These are phyloP conservation scores for Microcebus murinus DNA, from an alignment of 2,113 vertebrate genomes.

Conservation along the genomic window DNA sequence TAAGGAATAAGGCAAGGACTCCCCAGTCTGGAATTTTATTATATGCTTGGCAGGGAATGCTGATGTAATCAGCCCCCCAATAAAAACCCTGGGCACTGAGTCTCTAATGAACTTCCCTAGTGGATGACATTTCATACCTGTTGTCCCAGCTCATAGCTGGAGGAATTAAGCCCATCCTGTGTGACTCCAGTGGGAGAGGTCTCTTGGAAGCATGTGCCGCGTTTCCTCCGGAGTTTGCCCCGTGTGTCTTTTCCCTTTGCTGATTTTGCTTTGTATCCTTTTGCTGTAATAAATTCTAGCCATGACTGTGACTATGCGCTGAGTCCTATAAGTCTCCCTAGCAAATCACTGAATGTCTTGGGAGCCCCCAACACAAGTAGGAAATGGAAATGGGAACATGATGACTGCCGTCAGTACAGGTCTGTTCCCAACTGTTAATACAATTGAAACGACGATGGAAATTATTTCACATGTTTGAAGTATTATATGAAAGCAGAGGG, in stretches of 20 bases:
- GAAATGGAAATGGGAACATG: background rate
- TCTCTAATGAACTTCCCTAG: background rate
- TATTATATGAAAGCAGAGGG: background rate
- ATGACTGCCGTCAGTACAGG: background rate
- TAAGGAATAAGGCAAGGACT: background rate
- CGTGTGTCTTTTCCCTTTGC: background rate
- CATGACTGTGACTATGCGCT: background rate
- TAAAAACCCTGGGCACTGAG: background rate
- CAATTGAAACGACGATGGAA: background rate
- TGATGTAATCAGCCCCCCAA: background rate
- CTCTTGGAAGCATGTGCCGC: background rate
- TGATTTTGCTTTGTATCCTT: background rate
- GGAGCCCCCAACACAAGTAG: background rate
- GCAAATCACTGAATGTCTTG: background rate
- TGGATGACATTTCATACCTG: background rate
- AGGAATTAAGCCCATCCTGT: background rate
- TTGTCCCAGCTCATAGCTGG: background rate
- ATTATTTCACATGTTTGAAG: background rate
- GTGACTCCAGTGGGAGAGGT: background rate
- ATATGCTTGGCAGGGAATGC: background rate
- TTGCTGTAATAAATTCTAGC: background rate
- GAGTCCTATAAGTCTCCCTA: background rate
- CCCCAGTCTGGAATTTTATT: background rate
- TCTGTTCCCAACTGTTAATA: background rate
- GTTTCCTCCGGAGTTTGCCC: background rate